Base-by-base conservation (phyloP, 1,140 invertebrate species). In the Drosophila sucinea region DNA sequence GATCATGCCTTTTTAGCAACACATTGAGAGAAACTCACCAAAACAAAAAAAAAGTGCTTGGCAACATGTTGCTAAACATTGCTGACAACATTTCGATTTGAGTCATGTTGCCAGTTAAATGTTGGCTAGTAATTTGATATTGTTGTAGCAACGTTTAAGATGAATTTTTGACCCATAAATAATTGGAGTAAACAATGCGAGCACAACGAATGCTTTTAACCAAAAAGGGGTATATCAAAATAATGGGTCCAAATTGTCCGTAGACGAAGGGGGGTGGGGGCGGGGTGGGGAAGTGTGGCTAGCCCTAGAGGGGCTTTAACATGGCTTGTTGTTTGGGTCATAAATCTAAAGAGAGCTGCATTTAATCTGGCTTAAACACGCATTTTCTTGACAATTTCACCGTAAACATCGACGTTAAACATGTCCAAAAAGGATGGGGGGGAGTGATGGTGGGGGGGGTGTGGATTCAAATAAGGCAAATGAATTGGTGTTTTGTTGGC, bases 301-400 rank as follows among this genome's bases (percentile, higher is more conserved):
- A 51, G 44, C 23, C 23, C 44, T 51, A 51, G 23, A 27, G 23
- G 6, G 44, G 23, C 44, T 51, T 33, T 33, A 65, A 55, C 69
- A 77, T 55, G 66, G 61, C 33, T 61, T 51, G 64, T 65, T 65
- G 58, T 40, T 33, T 57, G 58, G 44, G 60, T 51, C 72, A 86
- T 86, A 86, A 86, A 86, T 86, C 83, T 79, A 71, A n/a, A 58
- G 27, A 23, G 55, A 70, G 66, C 67, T 82, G 79, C 83, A 86
- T 87, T 87, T 87, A 87, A 86, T 86, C 82, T 86, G 79, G 82
- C 82, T 86, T 87, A 86, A 82, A 79, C 83, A 86, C 79, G 83
- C 82, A 86, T 86, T 86, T 86, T 86, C 82, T 86, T 87, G 83
- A 87, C 82, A 87, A 86, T 86, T 86, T 86, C 82, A 86, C 82